Evolutionary conservation across 2,113 vertebrate genomes (phyloP), one percentile per base, ranked within the genome.

Genomic region (Neodontobutis hainanensis): DNA sequence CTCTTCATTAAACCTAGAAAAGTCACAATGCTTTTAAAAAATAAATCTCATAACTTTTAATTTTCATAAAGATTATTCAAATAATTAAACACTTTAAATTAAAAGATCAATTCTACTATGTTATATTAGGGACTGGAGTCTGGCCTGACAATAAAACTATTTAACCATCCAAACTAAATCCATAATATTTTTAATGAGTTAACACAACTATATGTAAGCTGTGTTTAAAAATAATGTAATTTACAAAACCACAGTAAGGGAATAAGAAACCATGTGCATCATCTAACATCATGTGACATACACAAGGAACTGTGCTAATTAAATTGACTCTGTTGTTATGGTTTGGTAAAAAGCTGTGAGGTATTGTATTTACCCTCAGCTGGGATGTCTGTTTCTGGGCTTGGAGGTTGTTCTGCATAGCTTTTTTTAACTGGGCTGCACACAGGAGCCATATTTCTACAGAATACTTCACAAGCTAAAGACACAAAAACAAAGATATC

Each of bases 1-100:
- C 94, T 93, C 86, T 93, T 95, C 87, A 98, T 96, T 75, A 92
- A 70, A 79, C 93, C 96, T 98, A 63, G 44, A 19, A 52, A 42
- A 71, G 34, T 78, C 2, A 69, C 14, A 74, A 14, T 64, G 11
- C 5, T 40, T 5, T 40, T 3, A 40, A 40, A 40, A 40, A 46
- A 46, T 11, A 11, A 46, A 46, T 2, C 19, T 27, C 19, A 27
- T 27, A 2, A 27, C 19, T 27, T 27, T 27, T 27, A 27, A 3
- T 27, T 27, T 27, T 27, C n/a, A 27, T 2, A 27, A 27, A 27
- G 19, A 27, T 27, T 2, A 27, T 27, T 27, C 19, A 27, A 27
- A 27, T 27, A 27, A 27, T 27, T 27, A 27, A 27, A 27, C 19
- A 27, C 19, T 27, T 27, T 27, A 1, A 27, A 27, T 27, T 27